phyloP scores from a whole-genome alignment of 2,113 vertebrate genomes.

The Epinephelus cyanopodus region DNA sequence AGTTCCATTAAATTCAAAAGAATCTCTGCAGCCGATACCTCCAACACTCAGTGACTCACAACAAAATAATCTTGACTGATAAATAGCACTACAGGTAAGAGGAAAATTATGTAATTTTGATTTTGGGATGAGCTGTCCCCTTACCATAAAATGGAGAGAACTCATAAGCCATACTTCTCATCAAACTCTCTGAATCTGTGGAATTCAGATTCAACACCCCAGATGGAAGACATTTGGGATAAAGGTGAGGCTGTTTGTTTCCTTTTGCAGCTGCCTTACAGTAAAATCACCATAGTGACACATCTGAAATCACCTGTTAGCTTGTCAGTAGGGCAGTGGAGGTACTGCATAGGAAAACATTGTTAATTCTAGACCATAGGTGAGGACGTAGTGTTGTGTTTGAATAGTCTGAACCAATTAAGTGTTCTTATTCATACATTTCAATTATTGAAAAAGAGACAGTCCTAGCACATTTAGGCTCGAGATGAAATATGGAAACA shows the following conservation, averaged over 20 bases:
- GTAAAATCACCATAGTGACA: background rate
- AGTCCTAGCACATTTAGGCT: background rate
- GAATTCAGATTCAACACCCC: background rate
- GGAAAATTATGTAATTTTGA: too few relatives aligned
- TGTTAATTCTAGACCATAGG: background rate
- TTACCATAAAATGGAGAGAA: background rate
- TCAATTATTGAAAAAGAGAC: background rate
- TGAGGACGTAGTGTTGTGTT: background rate
- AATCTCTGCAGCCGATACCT: too few relatives aligned
- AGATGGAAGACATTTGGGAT: background rate
- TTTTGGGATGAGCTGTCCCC: too few relatives aligned
- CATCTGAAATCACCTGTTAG: background rate
- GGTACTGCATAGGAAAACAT: background rate
- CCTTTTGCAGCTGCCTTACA: background rate
- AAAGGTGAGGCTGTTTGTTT: background rate
- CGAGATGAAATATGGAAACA: too few relatives aligned
- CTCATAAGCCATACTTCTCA: too few relatives aligned
- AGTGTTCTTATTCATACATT: background rate
- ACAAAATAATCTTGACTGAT: too few relatives aligned
- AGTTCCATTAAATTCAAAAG: too few relatives aligned
- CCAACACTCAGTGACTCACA: too few relatives aligned
- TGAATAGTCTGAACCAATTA: background rate
- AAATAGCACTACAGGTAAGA: too few relatives aligned
- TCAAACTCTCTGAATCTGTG: too few relatives aligned
- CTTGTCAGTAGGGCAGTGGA: background rate